phyloP scores from a whole-genome alignment of 2,797 vertebrate species.

The Poeciliopsis paucimaculata region DNA sequence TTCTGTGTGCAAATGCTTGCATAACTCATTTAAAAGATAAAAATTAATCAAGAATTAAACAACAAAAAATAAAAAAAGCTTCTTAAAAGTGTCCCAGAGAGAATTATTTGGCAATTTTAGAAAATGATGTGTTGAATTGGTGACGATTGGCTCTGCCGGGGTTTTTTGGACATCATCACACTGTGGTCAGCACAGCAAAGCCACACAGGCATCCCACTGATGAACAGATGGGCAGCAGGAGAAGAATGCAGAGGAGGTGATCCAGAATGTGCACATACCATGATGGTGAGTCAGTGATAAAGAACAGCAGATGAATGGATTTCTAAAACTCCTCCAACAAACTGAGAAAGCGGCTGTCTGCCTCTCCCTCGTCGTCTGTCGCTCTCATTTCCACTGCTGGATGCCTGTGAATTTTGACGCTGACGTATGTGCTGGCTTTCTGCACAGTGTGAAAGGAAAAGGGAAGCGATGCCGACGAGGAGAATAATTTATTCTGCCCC shows the following conservation, averaged over 20 bases:
- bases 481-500: conserved; percentile 43
- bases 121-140: conserved; percentile 54
- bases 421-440: conserved; percentile 36
- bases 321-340: conserved; percentile 36
- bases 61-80: conserved; percentile 30
- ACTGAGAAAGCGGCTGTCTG: conserved; percentile 5
- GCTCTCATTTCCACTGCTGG: conserved; percentile 22
- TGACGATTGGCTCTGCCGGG: conserved; percentile 53
- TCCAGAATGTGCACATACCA: conserved; percentile 48
- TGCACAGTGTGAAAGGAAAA: conserved; percentile 34
- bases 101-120: conserved; percentile 60
- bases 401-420: conserved; percentile 30
- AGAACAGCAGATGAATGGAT: conserved; percentile 48
- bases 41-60: conserved; percentile 44
- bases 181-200: conserved; percentile 52
- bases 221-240: conserved; percentile 64
- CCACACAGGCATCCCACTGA: conserved; percentile 47
- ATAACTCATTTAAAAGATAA: conserved; percentile 19
- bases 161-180: conserved; percentile 57
- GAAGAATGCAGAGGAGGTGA: conserved; percentile 51
- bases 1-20: conserved; percentile 24
- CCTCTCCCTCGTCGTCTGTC: conserved; percentile 25
- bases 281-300: conserved; percentile 51
- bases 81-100: conserved; percentile 46
- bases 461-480: conserved; percentile 34